Evolutionary conservation across 1,140 invertebrate species (phyloP), one percentile per base, ranked within the genome.

Genomic region (Heliothis virescens): DNA sequence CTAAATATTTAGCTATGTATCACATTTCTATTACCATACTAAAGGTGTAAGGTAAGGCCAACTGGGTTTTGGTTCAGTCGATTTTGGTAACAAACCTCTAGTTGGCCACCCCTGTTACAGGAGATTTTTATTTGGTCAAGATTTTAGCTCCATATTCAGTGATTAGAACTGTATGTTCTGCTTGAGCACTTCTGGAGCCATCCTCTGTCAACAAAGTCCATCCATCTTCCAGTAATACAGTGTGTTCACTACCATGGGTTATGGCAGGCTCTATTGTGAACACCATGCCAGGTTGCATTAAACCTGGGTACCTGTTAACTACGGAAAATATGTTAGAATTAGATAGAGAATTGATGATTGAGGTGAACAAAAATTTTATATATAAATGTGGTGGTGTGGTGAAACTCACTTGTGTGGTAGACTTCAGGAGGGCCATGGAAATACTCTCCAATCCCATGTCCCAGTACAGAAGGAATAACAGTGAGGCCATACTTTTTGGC

Each of bases 181-280:
- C 97, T 95, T 99, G 98, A 41, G 98, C 98, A 18, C 97, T 96
- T 88, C 98, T 95, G 5, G 97, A 96, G 86, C 96, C 94, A 88
- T 99, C 98, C 9, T 95, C 79, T 0, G 97, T 98, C 0, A 98
- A 94, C 9, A 97, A 97, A 1, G 98, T 99, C 98, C 98, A 99
- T 0, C 97, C 97, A 94, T 99, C 98, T 55, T 98, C 96, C 29
- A 98, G 94, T 59, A 99, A 95, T 2, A 96, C 93, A 26, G 98
- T 95, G 21, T 97, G 95, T 12, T 95, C 91, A 2, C 86, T 91
- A 0, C 98, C 98, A 87, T 98, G 96, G 18, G 96, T 96, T 18
- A 99, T 87, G 15, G 98, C 96, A n/a, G 99, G 99, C 90, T 99
- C 98, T 59, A 99, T 98, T 0, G 98, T 99, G 89, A 99, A 99